Evolutionary conservation across 2,113 vertebrate genomes (phyloP).

Genomic region (Origma solitaria): DNA sequence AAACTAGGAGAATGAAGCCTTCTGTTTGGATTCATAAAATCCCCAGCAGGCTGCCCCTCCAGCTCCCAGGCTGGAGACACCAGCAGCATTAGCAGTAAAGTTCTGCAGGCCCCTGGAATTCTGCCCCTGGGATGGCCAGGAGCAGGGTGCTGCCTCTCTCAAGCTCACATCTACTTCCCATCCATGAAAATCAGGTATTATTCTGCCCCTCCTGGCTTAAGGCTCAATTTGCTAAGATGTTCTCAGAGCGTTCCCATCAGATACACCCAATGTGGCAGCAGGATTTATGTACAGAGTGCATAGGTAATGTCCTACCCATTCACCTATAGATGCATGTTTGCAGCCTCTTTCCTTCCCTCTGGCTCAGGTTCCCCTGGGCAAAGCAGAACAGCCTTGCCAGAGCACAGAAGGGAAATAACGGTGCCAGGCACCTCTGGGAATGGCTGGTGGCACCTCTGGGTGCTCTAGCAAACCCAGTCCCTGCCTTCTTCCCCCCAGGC

Average conservation of each 20-base stretch:
- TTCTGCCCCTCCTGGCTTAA: neutral
- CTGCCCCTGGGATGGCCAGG: neutral
- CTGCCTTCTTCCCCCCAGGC: neutral
- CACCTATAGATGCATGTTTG: rapidly evolving
- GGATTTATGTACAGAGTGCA: neutral
- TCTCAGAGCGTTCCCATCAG: neutral
- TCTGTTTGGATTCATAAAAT: neutral
- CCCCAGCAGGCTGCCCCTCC: neutral
- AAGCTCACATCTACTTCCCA: neutral
- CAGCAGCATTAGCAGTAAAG: neutral
- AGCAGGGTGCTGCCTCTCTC: neutral
- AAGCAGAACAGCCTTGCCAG: neutral
- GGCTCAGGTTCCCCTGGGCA: neutral
- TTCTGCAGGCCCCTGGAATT: neutral
- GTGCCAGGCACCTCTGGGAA: neutral
- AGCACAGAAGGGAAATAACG: neutral
- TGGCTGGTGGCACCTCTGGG: neutral
- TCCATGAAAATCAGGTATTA: neutral
- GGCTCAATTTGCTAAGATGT: neutral
- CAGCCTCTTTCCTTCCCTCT: neutral
- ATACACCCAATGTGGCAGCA: neutral
- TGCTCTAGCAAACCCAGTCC: neutral
- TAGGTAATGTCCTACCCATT: rapidly evolving
- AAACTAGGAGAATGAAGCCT: neutral
- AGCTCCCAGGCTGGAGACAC: neutral